Evolutionary conservation across 2,113 vertebrate genomes (phyloP).

Genomic region (Pampusana beccarii): DNA sequence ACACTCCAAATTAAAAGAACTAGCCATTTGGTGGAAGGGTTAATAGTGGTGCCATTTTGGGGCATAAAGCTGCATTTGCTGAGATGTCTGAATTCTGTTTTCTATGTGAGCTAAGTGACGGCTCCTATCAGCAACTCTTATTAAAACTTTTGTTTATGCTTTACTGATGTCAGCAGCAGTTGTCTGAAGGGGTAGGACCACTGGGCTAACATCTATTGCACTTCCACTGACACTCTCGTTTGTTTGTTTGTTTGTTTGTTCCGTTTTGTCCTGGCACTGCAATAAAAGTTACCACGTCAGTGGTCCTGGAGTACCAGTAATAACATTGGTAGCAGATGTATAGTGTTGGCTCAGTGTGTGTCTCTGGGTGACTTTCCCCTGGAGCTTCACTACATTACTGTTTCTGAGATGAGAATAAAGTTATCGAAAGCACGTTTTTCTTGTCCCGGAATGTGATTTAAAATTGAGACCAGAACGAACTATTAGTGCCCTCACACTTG

Average conservation of each 20-base stretch:
- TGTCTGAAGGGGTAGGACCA: neutral
- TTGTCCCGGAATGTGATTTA: neutral
- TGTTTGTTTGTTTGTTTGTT: neutral
- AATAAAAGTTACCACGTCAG: neutral
- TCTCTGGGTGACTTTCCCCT: neutral
- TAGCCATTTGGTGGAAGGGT: neutral
- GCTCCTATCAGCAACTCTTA: neutral
- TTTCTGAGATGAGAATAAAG: neutral
- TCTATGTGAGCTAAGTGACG: neutral
- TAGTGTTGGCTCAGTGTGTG: fast-evolving
- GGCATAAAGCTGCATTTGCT: neutral
- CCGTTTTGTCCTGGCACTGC: neutral
- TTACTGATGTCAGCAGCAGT: neutral
- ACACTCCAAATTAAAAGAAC: neutral
- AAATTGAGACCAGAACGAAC: neutral
- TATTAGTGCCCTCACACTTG: neutral
- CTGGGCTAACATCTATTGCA: neutral
- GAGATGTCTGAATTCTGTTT: neutral
- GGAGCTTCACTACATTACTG: neutral
- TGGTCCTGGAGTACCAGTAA: neutral
- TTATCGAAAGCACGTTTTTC: neutral
- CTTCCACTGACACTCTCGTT: neutral
- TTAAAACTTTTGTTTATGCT: neutral
- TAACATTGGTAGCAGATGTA: neutral
- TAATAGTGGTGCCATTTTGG: neutral